Percentiles rank a stretch among this genome's conserved stretches.
phyloP scores from a whole-genome alignment of 2,888 invertebrate genomes.

The Cremastinae sp. region DNA sequence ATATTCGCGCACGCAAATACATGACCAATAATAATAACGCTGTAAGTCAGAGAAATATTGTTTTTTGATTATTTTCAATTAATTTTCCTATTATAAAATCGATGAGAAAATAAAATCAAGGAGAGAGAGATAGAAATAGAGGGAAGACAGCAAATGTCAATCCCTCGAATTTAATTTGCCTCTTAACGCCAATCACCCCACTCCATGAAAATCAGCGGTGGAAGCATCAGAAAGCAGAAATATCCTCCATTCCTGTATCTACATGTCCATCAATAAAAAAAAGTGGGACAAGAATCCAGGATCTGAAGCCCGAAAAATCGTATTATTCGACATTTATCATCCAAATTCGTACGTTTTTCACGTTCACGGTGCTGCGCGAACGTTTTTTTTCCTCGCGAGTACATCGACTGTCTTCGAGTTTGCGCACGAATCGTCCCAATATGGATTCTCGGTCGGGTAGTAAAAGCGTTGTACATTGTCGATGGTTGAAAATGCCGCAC shows the following conservation, averaged over 20 bases:
- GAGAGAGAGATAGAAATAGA: neutral
- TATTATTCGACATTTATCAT: neutral
- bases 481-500: constrained; percentile 52
- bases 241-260: too few species aligned
- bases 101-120: too few species aligned
- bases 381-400: constrained; percentile 16
- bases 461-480: constrained; percentile 53
- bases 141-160: constrained; percentile 8
- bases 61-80: too few species aligned
- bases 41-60: too few species aligned
- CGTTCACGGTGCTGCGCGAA: neutral
- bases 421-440: constrained; percentile 72
- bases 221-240: constrained; percentile 19
- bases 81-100: too few species aligned
- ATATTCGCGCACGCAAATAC: too few species aligned
- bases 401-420: constrained; percentile 61
- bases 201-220: constrained; percentile 37
- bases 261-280: neutral
- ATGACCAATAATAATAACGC: too few species aligned
- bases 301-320: neutral
- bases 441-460: constrained; percentile 69
- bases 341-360: neutral
- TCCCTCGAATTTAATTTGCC: constrained; percentile 57
- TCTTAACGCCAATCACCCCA: neutral
- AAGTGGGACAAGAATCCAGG: neutral